Evolutionary conservation across 2,113 vertebrate species (phyloP), one percentile per base, ranked within the genome.

Genomic region (Psittacus erithacus): DNA sequence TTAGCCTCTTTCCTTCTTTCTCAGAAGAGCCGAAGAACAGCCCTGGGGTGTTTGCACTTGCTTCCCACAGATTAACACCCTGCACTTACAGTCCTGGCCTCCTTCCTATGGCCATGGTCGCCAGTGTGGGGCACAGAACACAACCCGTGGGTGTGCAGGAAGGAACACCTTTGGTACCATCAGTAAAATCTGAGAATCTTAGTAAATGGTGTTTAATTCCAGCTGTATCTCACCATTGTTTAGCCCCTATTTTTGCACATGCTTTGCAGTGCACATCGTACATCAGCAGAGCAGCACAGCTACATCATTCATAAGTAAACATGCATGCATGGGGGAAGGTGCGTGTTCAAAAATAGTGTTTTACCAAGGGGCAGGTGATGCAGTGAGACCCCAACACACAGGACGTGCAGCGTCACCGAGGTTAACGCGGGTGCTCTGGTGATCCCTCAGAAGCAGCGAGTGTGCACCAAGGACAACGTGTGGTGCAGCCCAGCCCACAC

Each of bases 291-390:
- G 62, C 4, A 39, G 17, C 2, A 24, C 12, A 16, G 29, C 28
- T 53, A 11, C 4, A 3, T 4, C 24, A 41, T 4, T n/a, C 15
- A 1, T 2, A 20, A 29, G 19, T 2, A 28, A n/a, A 60, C 5
- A 9, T 0, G 7, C 1, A 41, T 2, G 29, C 6, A 9, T 0
- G 1, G 8, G 39, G 1, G 9, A n/a, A 12, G 3, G 12, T 1
- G 10, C 1, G 8, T 13, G 39, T 20, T 41, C 53, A 55, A 10
- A 20, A 12, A 1, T 1, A 0, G 1, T 27, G 5, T 57, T 38
- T 33, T 19, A 27, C 18, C 0, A 0, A 33, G 43, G 18, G 12
- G 27, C 4, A 44, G 0, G 4, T 60, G 75, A 29, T 22, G 7
- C 14, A 1, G 69, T 38, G 82, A 47, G 24, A 19, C 10, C 44